Evolutionary conservation across 2,888 invertebrate genomes (phyloP).

Genomic region (Cosmorhoe ocellata): DNA sequence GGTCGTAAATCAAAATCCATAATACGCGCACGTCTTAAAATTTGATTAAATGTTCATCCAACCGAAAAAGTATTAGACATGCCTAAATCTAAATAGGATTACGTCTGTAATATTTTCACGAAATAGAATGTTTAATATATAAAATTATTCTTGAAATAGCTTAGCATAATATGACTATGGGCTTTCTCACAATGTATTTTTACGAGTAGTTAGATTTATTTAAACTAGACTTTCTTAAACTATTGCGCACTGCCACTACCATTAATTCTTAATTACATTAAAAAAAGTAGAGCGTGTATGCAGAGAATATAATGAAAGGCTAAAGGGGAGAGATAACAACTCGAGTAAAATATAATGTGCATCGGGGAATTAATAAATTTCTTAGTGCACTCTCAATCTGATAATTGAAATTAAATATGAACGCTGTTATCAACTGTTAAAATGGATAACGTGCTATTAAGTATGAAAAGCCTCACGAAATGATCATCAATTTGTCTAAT

Average conservation of each 20-base stretch:
- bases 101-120: slow-evolving; percentile 1
- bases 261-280: too few species aligned
- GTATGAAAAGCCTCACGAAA: too few species aligned
- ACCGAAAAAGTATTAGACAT: neutral
- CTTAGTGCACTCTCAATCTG: neutral
- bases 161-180: too few species aligned
- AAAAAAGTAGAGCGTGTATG: too few species aligned
- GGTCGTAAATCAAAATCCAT: too few species aligned
- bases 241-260: too few species aligned
- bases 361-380: slow-evolving; percentile 1
- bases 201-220: too few species aligned
- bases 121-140: neutral
- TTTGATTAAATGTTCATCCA: slow-evolving; percentile 8
- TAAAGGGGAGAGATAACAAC: neutral
- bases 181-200: too few species aligned
- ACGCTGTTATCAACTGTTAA: neutral
- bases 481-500: too few species aligned
- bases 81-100: slow-evolving; percentile 8
- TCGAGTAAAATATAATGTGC: neutral
- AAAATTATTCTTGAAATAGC: neutral
- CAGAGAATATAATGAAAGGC: slow-evolving; percentile 3
- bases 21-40: slow-evolving; percentile 6
- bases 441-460: too few species aligned
- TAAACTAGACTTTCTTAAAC: too few species aligned
- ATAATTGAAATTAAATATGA: slow-evolving; percentile 1